Percentiles rank a stretch among this genome's conserved stretches.
Conservation (phyloP, 2,888 invertebrate species). For the Lepidochrysops patricia region DNA sequence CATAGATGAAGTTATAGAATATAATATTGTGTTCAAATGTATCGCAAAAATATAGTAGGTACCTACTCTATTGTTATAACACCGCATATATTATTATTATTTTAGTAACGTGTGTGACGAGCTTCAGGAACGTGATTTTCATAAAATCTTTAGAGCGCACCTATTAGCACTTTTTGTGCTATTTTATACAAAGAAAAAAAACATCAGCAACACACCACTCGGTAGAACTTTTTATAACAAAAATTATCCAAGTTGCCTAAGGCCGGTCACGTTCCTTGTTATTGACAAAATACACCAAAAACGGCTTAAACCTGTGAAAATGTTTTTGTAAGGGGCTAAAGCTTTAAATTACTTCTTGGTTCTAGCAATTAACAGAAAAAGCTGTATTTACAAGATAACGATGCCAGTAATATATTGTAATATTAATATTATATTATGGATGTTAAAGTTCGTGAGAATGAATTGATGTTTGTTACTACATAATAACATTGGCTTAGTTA, state of each 20-base stretch:
- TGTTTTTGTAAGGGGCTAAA: neutral
- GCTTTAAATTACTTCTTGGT: neutral
- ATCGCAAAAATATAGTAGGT: no score
- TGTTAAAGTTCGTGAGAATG: no score
- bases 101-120: no score
- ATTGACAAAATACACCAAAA: conserved; percentile 5
- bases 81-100: no score
- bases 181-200: neutral
- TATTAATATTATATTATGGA: no score
- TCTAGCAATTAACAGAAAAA: neutral
- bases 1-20: no score
- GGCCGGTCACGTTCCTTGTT: conserved; percentile 5
- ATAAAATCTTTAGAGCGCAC: no score
- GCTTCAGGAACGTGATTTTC: no score
- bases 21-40: no score
- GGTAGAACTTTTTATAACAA: neutral
- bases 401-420: neutral
- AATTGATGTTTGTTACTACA: no score
- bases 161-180: neutral
- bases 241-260: neutral
- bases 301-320: neutral
- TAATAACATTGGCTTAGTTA: no score
- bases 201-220: neutral
- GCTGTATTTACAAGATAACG: neutral
- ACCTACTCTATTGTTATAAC: no score